Percentiles rank a stretch among this genome's conserved stretches.
Evolutionary conservation across 2,797 vertebrate species (phyloP).

Genomic region (Carcharodon carcharias): DNA sequence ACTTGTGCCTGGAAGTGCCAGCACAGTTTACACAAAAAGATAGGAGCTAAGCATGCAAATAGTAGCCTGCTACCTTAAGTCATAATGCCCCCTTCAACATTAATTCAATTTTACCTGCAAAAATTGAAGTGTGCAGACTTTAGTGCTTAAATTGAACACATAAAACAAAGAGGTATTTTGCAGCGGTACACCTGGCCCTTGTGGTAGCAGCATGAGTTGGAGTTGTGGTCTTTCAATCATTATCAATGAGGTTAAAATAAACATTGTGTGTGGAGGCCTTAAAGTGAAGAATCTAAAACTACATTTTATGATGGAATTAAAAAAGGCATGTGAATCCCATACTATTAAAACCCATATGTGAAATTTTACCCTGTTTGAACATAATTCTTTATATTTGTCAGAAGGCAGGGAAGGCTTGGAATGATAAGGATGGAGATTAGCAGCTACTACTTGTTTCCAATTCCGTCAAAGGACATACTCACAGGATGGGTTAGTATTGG

Average conservation of each 20-base stretch:
- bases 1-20: background rate
- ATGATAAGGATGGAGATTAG: background rate
- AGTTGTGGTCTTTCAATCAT: background rate
- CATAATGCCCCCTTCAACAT: background rate
- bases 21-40: background rate
- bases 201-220: background rate
- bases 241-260: background rate
- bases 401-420: background rate
- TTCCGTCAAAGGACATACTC: background rate
- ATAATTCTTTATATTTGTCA: background rate
- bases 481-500: too few species aligned
- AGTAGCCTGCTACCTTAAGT: background rate
- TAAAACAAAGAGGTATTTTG: background rate
- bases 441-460: background rate
- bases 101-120: background rate
- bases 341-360: background rate
- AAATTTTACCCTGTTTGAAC: background rate
- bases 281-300: background rate
- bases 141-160: background rate
- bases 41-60: background rate
- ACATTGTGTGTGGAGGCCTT: background rate
- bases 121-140: background rate
- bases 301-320: background rate
- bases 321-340: background rate
- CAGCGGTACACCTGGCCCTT: background rate